phyloP scores from a whole-genome alignment of 1,140 invertebrate species.

The Lucilia sericata region DNA sequence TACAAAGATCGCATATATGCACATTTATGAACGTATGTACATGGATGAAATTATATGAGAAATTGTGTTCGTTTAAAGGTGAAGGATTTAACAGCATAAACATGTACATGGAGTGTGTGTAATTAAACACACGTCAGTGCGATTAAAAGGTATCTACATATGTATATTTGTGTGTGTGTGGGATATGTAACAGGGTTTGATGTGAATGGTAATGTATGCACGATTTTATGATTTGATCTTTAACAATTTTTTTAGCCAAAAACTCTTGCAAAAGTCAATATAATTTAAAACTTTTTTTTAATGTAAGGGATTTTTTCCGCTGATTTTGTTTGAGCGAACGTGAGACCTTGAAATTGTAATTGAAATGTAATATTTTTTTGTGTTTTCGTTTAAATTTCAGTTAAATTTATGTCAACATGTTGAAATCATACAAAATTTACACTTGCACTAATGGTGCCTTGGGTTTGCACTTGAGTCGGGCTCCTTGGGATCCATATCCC shows the following conservation, averaged over 20 bases:
- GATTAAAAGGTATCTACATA: conserved; percentile 33
- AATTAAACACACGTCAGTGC: conserved; percentile 40
- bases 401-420: conserved; percentile 48
- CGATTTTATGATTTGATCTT: too few species aligned
- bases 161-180: neutral
- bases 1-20: too few species aligned
- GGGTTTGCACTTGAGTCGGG: conserved; percentile 66
- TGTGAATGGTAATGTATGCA: neutral
- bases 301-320: too few species aligned
- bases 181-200: too few species aligned
- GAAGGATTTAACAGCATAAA: conserved; percentile 35
- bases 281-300: neutral
- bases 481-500: conserved; percentile 68
- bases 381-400: neutral
- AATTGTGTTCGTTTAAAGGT: conserved; percentile 8
- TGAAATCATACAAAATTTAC: conserved; percentile 62
- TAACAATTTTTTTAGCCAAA: too few species aligned
- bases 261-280: conserved; percentile 22
- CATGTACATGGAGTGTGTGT: conserved; percentile 30
- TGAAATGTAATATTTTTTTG: neutral
- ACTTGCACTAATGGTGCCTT: conserved; percentile 63
- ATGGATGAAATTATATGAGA: neutral
- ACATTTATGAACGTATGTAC: too few species aligned
- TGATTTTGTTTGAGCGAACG: neutral
- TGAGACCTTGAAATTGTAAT: conserved; percentile 32